phyloP scores from a whole-genome alignment of 64 coral and sea anemone genomes.

The Pocillopora verrucosa region DNA sequence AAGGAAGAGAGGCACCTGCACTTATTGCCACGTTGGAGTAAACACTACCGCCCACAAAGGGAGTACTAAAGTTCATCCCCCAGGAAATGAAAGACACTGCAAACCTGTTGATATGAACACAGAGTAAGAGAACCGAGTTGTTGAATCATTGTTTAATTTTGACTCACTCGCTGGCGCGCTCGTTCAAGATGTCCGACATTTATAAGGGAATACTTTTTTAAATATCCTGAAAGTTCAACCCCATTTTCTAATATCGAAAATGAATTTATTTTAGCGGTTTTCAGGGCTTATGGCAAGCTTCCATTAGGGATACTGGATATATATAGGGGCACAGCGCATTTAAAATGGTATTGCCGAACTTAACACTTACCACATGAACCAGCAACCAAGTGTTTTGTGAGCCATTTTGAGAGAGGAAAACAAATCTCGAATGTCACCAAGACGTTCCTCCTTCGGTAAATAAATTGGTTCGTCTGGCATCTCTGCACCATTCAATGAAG shows the following conservation, averaged over 20 bases:
- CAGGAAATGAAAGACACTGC: background rate
- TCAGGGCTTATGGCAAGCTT: no score
- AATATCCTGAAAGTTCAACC: no score
- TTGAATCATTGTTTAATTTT: no score
- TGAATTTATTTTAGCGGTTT: no score
- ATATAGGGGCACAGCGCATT: no score
- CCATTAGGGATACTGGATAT: no score
- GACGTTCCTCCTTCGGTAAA: constrained; percentile 14
- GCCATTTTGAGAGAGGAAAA: constrained; percentile 42
- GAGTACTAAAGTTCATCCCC: background rate
- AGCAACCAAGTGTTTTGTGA: constrained; percentile 30
- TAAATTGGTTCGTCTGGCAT: constrained; percentile 17
- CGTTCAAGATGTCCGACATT: no score
- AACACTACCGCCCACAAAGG: background rate
- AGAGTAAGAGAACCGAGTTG: no score
- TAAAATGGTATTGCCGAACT: background rate
- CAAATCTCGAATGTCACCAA: constrained; percentile 28
- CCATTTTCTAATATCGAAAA: no score
- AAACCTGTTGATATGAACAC: background rate
- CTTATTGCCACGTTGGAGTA: background rate
- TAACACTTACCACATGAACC: constrained; percentile 48
- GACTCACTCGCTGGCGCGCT: no score
- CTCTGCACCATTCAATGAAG: constrained; percentile 21
- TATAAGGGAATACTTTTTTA: no score
- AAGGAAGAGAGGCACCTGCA: background rate